Percentiles rank a stretch among this genome's conserved stretches.
Conservation (phyloP, 2,113 vertebrate species). For the Strix aluco region DNA sequence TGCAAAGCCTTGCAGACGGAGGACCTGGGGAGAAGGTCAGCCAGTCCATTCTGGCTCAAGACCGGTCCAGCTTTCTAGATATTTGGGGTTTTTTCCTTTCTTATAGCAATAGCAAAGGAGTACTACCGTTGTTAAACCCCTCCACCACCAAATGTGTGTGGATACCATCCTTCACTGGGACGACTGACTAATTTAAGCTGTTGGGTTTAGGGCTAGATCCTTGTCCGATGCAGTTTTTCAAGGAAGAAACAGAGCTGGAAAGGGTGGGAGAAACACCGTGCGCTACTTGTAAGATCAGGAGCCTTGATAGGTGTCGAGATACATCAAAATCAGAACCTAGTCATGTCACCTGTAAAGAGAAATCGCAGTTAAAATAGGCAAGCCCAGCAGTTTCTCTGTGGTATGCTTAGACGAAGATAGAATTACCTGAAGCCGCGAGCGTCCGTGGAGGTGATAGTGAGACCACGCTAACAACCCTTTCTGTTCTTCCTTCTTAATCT, state of each 20-base stretch:
- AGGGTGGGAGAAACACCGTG: background rate
- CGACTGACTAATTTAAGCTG: background rate
- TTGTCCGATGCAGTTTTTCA: background rate
- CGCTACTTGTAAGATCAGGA: background rate
- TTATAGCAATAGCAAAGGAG: background rate
- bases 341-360: background rate
- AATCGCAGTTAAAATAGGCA: background rate
- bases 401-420: background rate
- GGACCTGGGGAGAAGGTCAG: background rate
- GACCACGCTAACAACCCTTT: background rate
- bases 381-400: fast-evolving
- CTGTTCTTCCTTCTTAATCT: background rate
- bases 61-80: background rate
- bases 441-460: background rate
- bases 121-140: background rate
- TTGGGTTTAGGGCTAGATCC: background rate
- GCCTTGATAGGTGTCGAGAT: background rate
- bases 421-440: background rate
- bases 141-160: background rate
- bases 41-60: background rate
- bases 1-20: background rate
- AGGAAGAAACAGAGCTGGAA: background rate
- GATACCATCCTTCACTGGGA: background rate
- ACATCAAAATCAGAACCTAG: background rate
- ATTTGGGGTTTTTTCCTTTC: fast-evolving